Evolutionary conservation across 2,888 invertebrate species (phyloP).

Genomic region (Andrena praecox): DNA sequence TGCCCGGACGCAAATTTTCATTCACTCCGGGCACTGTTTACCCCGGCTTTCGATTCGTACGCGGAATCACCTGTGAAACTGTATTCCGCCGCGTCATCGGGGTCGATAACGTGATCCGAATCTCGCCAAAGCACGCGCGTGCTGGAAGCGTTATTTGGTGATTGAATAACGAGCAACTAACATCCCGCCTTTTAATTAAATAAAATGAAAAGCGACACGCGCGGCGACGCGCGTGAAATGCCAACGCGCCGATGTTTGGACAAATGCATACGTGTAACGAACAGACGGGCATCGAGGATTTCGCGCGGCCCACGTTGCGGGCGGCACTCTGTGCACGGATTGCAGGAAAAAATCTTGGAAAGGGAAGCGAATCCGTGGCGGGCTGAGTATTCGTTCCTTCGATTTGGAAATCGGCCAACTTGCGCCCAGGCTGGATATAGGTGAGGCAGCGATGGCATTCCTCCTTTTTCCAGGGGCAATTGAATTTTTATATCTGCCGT

Average conservation of each 20-base stretch:
- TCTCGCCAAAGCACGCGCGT: background rate
- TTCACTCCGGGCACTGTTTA: background rate
- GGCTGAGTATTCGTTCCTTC: slow-evolving; percentile 59
- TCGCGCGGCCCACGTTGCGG: slow-evolving; percentile 22
- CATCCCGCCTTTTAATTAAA: background rate
- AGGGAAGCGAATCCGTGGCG: slow-evolving; percentile 45
- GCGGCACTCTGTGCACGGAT: slow-evolving; percentile 27
- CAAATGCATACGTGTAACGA: background rate
- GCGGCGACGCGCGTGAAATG: background rate
- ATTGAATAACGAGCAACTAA: slow-evolving; percentile 6
- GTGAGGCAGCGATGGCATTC: slow-evolving; percentile 48
- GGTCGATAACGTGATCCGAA: background rate
- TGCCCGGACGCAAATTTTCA: background rate
- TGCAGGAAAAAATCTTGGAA: slow-evolving; percentile 2
- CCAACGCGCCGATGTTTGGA: background rate
- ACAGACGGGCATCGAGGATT: slow-evolving; percentile 43
- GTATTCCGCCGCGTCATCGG: slow-evolving; percentile 10
- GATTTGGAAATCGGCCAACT: slow-evolving; percentile 76
- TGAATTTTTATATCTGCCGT: slow-evolving; percentile 76
- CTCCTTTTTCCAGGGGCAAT: slow-evolving; percentile 69
- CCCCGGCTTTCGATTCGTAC: background rate
- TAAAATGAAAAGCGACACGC: background rate
- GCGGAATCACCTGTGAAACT: background rate
- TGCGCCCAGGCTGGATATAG: slow-evolving; percentile 57
- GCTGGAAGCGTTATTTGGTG: slow-evolving; percentile 3